Evolutionary conservation across 2,113 vertebrate genomes (phyloP).

Genomic region (Zapornia atra): DNA sequence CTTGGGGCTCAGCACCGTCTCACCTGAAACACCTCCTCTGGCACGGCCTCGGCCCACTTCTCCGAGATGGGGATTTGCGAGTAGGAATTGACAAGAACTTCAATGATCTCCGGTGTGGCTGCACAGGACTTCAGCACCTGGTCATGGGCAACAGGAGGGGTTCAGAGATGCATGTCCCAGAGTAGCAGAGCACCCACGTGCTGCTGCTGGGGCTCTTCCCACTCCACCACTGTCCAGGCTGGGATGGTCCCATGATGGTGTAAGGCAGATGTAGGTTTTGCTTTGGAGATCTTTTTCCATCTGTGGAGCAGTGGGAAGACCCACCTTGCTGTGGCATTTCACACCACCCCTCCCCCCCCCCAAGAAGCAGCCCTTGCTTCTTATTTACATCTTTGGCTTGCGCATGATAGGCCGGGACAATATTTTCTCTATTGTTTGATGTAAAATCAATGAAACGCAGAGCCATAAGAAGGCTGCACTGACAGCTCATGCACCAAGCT

Average conservation of each 20-base stretch:
- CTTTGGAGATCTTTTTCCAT: not conserved
- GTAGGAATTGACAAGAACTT: constrained; percentile 80
- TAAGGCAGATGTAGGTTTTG: fast-evolving
- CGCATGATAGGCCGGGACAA: not conserved
- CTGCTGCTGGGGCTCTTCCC: not conserved
- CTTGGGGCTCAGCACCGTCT: fast-evolving
- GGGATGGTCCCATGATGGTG: fast-evolving
- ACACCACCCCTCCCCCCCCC: not conserved
- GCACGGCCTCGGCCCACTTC: constrained; percentile 68
- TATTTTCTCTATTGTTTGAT: not conserved
- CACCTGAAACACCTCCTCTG: constrained; percentile 72
- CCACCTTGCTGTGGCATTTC: not conserved
- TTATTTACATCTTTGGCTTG: not conserved
- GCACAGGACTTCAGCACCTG: constrained; percentile 77
- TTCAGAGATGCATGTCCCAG: not conserved
- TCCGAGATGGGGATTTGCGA: constrained; percentile 53
- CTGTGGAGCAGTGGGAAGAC: not conserved
- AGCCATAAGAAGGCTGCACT: not conserved
- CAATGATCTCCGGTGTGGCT: constrained; percentile 21
- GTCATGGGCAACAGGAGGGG: fast-evolving
- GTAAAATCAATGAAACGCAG: not conserved
- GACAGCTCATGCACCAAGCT: not conserved
- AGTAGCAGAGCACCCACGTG: fast-evolving
- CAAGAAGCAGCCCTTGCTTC: not conserved
- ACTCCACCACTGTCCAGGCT: fast-evolving